Evolutionary conservation across 2,888 invertebrate species (phyloP).

Genomic region (Corbicula japonica): DNA sequence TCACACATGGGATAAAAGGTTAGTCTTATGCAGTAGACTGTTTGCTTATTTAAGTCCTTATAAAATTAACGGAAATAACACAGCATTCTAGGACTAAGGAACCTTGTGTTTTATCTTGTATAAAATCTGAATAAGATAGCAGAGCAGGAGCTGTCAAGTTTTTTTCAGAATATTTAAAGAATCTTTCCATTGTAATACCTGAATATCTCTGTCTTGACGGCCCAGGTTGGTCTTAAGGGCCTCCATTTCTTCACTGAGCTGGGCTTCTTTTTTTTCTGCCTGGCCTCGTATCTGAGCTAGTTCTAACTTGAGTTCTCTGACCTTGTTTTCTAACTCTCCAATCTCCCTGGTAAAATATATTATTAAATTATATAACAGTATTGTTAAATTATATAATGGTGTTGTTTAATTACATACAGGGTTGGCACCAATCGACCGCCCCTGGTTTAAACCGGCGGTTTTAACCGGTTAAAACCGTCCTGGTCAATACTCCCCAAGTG

Average conservation of each 20-base stretch:
- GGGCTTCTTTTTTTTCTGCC: constrained; percentile 42
- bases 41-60: not conserved
- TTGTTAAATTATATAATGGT: no score
- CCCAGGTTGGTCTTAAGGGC: constrained; percentile 59
- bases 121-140: not conserved
- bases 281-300: constrained; percentile 39
- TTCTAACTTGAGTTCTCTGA: constrained; percentile 38
- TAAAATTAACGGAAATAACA: not conserved
- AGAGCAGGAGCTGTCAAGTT: not conserved
- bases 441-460: no score
- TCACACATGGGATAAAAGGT: not conserved
- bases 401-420: no score
- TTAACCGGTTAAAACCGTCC: no score
- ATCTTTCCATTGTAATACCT: constrained; percentile 61
- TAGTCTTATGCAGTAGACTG: constrained; percentile 2
- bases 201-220: constrained; percentile 72
- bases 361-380: not conserved
- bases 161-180: no score
- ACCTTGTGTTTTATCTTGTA: not conserved
- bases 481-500: no score
- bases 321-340: constrained; percentile 36
- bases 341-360: constrained; percentile 49
- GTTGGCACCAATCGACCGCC: no score
- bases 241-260: constrained; percentile 60
- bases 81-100: not conserved